Evolutionary conservation across 2,113 vertebrate genomes (phyloP), one percentile per base, ranked within the genome.

Genomic region (Setophaga kirtlandii): DNA sequence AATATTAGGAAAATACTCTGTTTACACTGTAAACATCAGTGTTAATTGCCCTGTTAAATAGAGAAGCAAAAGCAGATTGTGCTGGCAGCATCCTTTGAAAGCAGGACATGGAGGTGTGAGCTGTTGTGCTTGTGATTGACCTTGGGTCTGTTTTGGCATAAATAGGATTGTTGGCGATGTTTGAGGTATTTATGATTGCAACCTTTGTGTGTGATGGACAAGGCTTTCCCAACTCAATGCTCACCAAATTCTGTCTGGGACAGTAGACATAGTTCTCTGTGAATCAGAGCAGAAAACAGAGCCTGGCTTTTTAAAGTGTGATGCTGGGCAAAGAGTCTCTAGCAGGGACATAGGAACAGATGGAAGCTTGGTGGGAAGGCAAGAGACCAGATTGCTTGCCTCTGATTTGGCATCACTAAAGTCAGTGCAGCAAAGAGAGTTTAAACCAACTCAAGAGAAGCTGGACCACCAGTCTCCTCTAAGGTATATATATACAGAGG

Each of bases 371-470:
- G 56, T 52, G 55, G 90, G 93, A 96, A 83, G 60, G 30, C 86
- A 94, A 49, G 60, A 90, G 86, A 84, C 75, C 96, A 96, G 90
- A 93, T 92, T 97, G 88, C 64, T 60, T 88, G 60, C 52, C 76
- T 89, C 47, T 73, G 18, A 80, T 83, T 95, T 95, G 89, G 87
- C 93, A 81, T 70, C 5, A 10, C 84, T 75, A 3, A 71, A 95
- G 68, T 92, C 82, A 89, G 85, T 75, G 86, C 68, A 84, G 93
- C 64, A 86, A 86, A 78, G 69, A 59, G 52, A 21, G 56, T 82
- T 95, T 56, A 70, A 88, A 64, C 68, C 68, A 53, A 27, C 85
- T 92, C 47, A 22, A 62, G 64, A 53, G 64, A 86, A 84, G 46
- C 55, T 76, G 55, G 80, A 90, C 56, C 41, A 56, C 80, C n/a